Conservation (phyloP, 1,140 invertebrate species). For the Drosophila sucinea region DNA sequence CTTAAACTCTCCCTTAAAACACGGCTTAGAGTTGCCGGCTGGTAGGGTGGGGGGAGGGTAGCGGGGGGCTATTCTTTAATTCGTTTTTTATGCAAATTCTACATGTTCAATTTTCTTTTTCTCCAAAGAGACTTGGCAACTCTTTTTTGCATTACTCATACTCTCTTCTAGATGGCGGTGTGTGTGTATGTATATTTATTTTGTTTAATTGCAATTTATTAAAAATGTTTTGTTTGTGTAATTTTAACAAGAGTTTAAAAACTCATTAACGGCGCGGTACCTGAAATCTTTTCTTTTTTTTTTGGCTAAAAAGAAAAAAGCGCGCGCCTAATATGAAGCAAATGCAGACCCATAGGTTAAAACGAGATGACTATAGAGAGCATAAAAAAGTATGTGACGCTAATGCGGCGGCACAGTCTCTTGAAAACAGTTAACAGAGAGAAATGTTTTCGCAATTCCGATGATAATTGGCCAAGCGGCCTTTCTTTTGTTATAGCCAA, state of each 20-base stretch:
- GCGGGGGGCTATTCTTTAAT: constrained; percentile 15
- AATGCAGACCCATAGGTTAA: constrained; percentile 56
- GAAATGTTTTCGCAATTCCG: constrained; percentile 36
- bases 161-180: constrained; percentile 26
- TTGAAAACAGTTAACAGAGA: constrained; percentile 46
- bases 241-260: constrained; percentile 49
- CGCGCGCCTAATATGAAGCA: constrained; percentile 55
- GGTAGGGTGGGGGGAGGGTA: background rate
- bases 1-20: background rate
- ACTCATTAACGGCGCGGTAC: constrained; percentile 2
- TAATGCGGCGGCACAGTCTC: constrained; percentile 49
- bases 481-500: constrained; percentile 22
- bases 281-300: constrained; percentile 5
- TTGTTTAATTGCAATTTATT: constrained; percentile 52
- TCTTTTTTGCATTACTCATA: constrained; percentile 74
- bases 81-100: constrained; percentile 56
- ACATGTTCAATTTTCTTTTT: constrained; percentile 30
- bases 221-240: constrained; percentile 66
- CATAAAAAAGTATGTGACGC: constrained; percentile 21
- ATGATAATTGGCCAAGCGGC: constrained; percentile 47
- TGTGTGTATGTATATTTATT: constrained; percentile 38
- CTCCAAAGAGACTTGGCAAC: constrained; percentile 56
- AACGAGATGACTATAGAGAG: constrained; percentile 68
- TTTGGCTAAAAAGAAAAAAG: constrained; percentile 51
- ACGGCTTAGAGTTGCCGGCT: constrained; percentile 18